A percentile compares a stretch with the other conserved stretches of the same genome.
These are phyloP conservation scores for Drosophila mayaguana DNA, from an alignment of 2,888 invertebrate genomes.

Conservation along the genomic window DNA sequence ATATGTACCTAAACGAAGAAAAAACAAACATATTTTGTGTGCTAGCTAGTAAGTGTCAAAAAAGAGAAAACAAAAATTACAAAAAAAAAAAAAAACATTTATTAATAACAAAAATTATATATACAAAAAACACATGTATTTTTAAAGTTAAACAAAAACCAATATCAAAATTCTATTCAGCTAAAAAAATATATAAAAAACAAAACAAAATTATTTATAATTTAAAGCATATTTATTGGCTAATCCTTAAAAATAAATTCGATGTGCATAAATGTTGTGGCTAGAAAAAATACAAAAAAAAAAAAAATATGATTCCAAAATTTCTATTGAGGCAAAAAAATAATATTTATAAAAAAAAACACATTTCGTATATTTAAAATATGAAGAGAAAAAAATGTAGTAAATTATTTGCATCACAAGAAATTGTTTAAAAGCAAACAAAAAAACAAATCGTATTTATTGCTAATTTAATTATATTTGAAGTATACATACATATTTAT, in stretches of 20 bases:
- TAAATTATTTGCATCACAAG: constrained; percentile 58
- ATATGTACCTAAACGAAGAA: constrained; percentile 81
- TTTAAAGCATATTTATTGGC: constrained; percentile 64
- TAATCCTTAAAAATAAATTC: constrained; percentile 60
- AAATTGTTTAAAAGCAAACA: constrained; percentile 40
- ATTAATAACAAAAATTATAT: constrained; percentile 56
- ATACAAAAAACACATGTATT: constrained; percentile 55
- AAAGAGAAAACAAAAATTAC: constrained; percentile 51
- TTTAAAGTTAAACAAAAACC: constrained; percentile 53
- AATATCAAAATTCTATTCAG: constrained; percentile 45
- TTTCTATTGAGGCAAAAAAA: constrained; percentile 45
- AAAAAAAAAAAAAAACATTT: constrained; percentile 37
- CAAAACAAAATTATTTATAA: constrained; percentile 48
- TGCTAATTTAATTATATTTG: constrained; percentile 80
- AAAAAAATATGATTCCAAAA: constrained; percentile 42
- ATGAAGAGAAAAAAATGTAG: constrained; percentile 36
- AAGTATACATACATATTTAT: constrained; percentile 80
- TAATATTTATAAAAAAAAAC: constrained; percentile 9
- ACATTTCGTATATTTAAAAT: constrained; percentile 54
- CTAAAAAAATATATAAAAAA: constrained; percentile 25
- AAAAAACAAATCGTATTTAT: constrained; percentile 77
- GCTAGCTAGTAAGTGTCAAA: constrained; percentile 84
- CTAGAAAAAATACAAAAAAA: constrained; percentile 49
- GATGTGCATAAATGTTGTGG: constrained; percentile 78
- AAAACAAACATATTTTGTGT: constrained; percentile 80